Evolutionary conservation across 2,797 vertebrate genomes (phyloP).

Genomic region (Valencia hispanica): DNA sequence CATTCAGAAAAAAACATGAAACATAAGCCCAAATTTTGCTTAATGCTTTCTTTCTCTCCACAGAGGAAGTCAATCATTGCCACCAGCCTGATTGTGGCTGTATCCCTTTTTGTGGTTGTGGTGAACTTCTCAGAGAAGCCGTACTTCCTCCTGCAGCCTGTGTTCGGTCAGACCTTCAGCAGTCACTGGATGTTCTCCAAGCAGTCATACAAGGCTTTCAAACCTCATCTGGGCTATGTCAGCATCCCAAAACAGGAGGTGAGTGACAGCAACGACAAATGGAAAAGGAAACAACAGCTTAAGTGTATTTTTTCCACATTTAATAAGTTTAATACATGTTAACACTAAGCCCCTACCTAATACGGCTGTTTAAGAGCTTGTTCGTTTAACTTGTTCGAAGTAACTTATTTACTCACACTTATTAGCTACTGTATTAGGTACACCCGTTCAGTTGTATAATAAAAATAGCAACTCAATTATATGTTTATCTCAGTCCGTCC

Average conservation of each 20-base stretch:
- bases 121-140: slow-evolving; percentile 87
- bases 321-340: not conserved
- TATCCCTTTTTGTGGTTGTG: slow-evolving; percentile 89
- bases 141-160: slow-evolving; percentile 86
- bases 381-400: no score
- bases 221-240: slow-evolving; percentile 89
- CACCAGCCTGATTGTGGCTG: slow-evolving; percentile 84
- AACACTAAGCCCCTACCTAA: no score
- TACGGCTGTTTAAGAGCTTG: no score
- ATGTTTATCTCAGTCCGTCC: no score
- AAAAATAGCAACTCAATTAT: no score
- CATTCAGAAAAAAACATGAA: not conserved
- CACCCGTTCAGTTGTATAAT: no score
- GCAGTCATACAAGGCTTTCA: slow-evolving; percentile 82
- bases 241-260: slow-evolving; percentile 93
- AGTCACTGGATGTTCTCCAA: slow-evolving; percentile 87
- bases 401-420: no score
- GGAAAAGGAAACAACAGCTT: not conserved
- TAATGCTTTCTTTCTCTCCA: slow-evolving; percentile 17
- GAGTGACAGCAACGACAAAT: slow-evolving; percentile 61
- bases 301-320: not conserved
- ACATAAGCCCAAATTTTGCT: not conserved
- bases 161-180: slow-evolving; percentile 86
- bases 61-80: slow-evolving; percentile 90
- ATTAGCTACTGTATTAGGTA: no score